These are phyloP conservation scores for Poecilobothrus nobilitatus DNA, from an alignment of 2,888 invertebrate genomes.

Conservation along the genomic window DNA sequence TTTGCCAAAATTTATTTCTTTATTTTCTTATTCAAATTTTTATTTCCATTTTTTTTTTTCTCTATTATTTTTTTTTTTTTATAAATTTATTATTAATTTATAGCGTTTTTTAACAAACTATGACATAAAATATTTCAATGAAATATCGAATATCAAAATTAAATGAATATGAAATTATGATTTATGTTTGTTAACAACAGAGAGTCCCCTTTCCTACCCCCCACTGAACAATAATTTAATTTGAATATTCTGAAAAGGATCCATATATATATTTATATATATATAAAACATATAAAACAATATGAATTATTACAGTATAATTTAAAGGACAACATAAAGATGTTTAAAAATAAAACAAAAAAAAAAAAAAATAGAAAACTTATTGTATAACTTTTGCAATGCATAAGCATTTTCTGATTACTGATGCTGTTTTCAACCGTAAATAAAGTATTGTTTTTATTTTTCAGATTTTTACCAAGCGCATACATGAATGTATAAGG, in stretches of 20 bases:
- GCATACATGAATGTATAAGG: no score
- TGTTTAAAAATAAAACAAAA: background rate
- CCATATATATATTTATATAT: background rate
- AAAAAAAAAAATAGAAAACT: background rate
- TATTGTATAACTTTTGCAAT: background rate
- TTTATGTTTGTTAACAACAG: background rate
- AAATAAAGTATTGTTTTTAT: background rate
- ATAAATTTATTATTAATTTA: slow-evolving; percentile 3
- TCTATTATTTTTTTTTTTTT: background rate
- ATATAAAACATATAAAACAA: background rate
- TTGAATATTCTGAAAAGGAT: background rate
- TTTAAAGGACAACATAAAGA: background rate
- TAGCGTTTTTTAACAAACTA: background rate
- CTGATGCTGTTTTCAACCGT: background rate
- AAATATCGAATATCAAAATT: background rate
- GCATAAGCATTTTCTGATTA: slow-evolving; percentile 4
- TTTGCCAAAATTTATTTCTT: no score
- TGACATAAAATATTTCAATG: background rate
- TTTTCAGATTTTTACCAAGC: no score
- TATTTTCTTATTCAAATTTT: no score
- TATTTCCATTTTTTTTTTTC: no score
- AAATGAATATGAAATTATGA: background rate
- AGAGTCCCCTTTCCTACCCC: background rate
- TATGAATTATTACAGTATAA: background rate
- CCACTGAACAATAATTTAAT: background rate